Base-by-base conservation (phyloP, 2,113 vertebrate genomes). In the Scomber scombrus region DNA sequence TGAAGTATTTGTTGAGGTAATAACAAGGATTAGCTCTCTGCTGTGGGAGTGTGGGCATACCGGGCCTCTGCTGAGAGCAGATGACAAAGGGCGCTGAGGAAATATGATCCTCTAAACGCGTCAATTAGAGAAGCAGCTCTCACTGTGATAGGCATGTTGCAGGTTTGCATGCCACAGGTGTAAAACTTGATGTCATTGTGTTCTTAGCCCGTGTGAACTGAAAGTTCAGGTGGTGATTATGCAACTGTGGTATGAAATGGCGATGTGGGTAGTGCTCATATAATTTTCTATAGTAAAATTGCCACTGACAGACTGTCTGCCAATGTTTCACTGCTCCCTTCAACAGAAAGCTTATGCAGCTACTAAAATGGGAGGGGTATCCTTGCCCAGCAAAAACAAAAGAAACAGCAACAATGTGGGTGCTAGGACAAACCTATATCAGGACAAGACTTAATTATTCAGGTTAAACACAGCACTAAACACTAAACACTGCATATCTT, bases 121-220 rank as follows among this genome's bases (percentile, higher is more conserved):
- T 60, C 73, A 74, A 8, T 79, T 68, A 47, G 54, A 46, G 64
- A 40, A 56, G 45, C 34, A 1, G 0, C 19, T 29, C 56, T 67
- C n/a, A n/a, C 3, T 10, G 18, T 71, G 68, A 57, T 29, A 49
- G 34, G 63, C 23, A 52, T 72, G 50, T 40, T 46, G 3, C 55
- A 71, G 60, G 43, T 60, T 89, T 75, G 29, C 77, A 52, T 60
- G 65, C 67, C 58, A 62, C 67, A 70, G 81, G 78, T 85, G 78
- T 54, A 10, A 54, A 70, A 60, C 15, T 23, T 51, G 26, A 65
- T n/a, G 73, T 47, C 52, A 61, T n/a, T 34, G 50, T 67, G 84
- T 71, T 83, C 51, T 69, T 46, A 6, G 56, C 40, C 83, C 52
- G 55, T 26, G 56, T 19, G 71, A 68, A 79, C 40, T 68, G 15